Percentiles rank a stretch among this genome's conserved stretches.
Conservation (phyloP, 2,888 invertebrate genomes). For the Drosophila borealis region DNA sequence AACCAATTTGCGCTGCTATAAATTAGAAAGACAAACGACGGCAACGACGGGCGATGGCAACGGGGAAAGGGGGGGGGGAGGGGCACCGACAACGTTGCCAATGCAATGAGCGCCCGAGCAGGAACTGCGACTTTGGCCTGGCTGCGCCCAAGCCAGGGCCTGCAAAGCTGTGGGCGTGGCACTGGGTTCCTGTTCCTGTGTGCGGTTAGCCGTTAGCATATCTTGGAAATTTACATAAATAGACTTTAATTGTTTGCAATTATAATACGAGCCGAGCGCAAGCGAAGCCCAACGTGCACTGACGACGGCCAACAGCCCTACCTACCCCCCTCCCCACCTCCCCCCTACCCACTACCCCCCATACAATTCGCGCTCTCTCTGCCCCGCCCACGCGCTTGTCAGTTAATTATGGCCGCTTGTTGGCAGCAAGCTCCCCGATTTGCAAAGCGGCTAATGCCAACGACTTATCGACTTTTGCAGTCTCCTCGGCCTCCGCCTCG, state of each 20-base stretch:
- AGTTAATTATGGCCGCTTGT: slow-evolving; percentile 65
- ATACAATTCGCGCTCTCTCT: not conserved
- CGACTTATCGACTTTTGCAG: slow-evolving; percentile 63
- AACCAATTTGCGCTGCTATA: slow-evolving; percentile 80
- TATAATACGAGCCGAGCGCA: slow-evolving; percentile 68
- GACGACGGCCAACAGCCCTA: slow-evolving; percentile 4
- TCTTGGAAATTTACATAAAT: slow-evolving; percentile 82
- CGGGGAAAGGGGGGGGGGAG: not conserved
- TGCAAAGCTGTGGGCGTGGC: slow-evolving; percentile 31
- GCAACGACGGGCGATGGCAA: slow-evolving; percentile 23
- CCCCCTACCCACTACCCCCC: not conserved
- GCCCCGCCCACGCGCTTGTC: slow-evolving; percentile 20
- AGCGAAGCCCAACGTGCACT: slow-evolving; percentile 39
- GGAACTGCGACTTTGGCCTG: slow-evolving; percentile 1
- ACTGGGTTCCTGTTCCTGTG: slow-evolving; percentile 38
- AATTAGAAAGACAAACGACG: slow-evolving; percentile 78
- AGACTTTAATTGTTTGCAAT: slow-evolving; percentile 83
- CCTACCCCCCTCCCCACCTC: not conserved
- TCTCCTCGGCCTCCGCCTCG: slow-evolving; percentile 25
- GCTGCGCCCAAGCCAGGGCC: not conserved
- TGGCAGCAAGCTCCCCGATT: slow-evolving; percentile 35
- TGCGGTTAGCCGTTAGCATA: slow-evolving; percentile 59
- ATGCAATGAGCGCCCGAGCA: slow-evolving; percentile 6
- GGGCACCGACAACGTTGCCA: slow-evolving; percentile 27
- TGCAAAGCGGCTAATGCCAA: slow-evolving; percentile 50